A percentile compares a stretch with the other conserved stretches of the same genome.
Conservation (phyloP, 35 echinoderm and acorn worm genomes). For the Acanthaster planci region DNA sequence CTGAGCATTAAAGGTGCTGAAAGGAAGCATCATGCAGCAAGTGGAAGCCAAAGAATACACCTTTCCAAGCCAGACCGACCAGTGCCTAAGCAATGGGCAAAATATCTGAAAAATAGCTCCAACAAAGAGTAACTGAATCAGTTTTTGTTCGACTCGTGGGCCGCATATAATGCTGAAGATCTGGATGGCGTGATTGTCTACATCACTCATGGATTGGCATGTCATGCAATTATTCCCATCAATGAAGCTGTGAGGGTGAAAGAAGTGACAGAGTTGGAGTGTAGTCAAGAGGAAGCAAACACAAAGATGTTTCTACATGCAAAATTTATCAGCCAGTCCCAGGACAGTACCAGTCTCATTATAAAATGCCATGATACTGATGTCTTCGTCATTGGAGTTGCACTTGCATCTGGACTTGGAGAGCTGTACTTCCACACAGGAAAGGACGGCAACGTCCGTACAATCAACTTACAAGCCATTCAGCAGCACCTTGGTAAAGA, state of each 20-base stretch:
- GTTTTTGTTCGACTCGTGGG: conserved; percentile 60
- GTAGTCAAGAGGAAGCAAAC: conserved; percentile 75
- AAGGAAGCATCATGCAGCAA: conserved; percentile 40
- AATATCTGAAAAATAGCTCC: conserved; percentile 10
- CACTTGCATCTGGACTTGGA: not conserved
- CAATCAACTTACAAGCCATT: conserved; percentile 46
- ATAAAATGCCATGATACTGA: too few species aligned
- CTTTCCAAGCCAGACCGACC: not conserved
- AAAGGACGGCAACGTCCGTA: conserved; percentile 49
- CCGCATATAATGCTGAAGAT: not conserved
- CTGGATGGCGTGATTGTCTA: conserved; percentile 38
- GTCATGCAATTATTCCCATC: conserved; percentile 37
- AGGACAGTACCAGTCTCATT: too few species aligned
- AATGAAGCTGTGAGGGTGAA: conserved; percentile 16
- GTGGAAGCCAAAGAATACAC: too few species aligned
- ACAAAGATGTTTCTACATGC: conserved; percentile 62
- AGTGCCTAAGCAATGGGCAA: conserved; percentile 63
- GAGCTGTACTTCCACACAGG: conserved; percentile 74
- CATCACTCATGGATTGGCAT: conserved; percentile 49
- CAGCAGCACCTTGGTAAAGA: conserved; percentile 25
- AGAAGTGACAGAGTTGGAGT: conserved; percentile 34
- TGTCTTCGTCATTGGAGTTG: too few species aligned
- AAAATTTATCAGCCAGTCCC: conserved; percentile 42
- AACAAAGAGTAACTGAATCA: conserved; percentile 60
- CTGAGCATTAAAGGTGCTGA: conserved; percentile 66